A percentile compares a stretch with the other conserved stretches of the same genome.
Conservation (phyloP, 2,888 invertebrate species). For the Plebejus argus region DNA sequence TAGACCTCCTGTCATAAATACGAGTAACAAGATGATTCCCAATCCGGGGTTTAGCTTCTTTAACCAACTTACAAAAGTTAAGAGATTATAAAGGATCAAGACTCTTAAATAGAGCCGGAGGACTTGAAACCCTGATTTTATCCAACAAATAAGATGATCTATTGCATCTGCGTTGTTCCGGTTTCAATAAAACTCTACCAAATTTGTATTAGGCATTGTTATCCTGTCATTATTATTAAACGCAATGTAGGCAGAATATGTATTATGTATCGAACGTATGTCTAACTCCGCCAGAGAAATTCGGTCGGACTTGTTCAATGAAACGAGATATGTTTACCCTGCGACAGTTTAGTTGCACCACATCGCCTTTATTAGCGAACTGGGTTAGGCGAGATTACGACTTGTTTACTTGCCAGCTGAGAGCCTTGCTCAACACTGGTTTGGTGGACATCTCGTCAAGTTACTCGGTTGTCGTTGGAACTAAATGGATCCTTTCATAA, state of each 20-base stretch:
- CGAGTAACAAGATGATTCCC: no score
- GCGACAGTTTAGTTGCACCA: constrained; percentile 21
- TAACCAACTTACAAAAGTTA: no score
- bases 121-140: no score
- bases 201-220: no score
- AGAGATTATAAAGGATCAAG: no score
- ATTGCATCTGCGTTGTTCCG: no score
- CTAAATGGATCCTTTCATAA: background rate
- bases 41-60: no score
- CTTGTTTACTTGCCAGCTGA: constrained; percentile 15
- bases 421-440: background rate
- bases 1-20: no score
- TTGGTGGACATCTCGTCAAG: background rate
- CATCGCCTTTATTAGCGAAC: constrained; percentile 28
- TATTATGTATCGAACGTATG: background rate
- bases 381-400: constrained; percentile 20
- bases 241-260: background rate
- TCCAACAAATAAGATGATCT: no score
- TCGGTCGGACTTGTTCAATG: background rate
- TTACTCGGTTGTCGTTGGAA: background rate
- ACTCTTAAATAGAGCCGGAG: no score
- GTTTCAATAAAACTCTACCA: no score
- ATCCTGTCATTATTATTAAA: background rate
- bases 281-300: background rate
- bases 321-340: constrained; percentile 9